These are phyloP conservation scores for Ptiloglossa arizonensis DNA, from an alignment of 1,140 invertebrate species.

Conservation along the genomic window DNA sequence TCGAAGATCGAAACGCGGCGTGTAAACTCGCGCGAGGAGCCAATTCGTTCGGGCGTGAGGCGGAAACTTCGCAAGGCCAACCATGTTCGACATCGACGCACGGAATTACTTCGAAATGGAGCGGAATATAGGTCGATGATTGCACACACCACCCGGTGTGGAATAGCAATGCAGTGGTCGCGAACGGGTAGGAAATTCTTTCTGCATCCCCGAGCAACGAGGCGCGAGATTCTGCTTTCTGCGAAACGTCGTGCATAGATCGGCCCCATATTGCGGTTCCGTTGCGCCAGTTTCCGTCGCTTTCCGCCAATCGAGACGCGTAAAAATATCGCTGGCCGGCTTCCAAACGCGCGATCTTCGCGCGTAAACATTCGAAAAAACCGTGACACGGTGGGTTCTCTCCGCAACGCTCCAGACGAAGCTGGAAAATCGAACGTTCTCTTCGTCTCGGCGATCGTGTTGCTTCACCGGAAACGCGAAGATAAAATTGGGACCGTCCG, in stretches of 20 bases:
- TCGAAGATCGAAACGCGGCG: too few relatives aligned
- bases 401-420: slow-evolving; percentile 14
- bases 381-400: slow-evolving; percentile 26
- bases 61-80: neutral
- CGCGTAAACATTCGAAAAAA: slow-evolving; percentile 65
- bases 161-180: slow-evolving; percentile 20
- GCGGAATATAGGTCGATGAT: slow-evolving; percentile 46
- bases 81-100: neutral
- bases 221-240: slow-evolving; percentile 4
- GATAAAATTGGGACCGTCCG: neutral
- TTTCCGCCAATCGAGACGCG: slow-evolving; percentile 49
- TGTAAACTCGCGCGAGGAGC: neutral
- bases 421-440: neutral
- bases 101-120: neutral
- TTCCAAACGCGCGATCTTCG: slow-evolving; percentile 61
- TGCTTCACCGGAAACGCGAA: neutral
- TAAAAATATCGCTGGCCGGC: slow-evolving; percentile 70
- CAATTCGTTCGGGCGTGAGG: neutral
- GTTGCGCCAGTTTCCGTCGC: slow-evolving; percentile 56
- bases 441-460: too few relatives aligned
- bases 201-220: neutral
- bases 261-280: slow-evolving; percentile 49
- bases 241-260: slow-evolving; percentile 1
- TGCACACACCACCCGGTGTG: neutral
- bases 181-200: slow-evolving; percentile 26